A percentile compares a stretch with the other conserved stretches of the same genome.
Evolutionary conservation across 2,797 vertebrate genomes (phyloP).

Genomic region (Premnoplex brunnescens): DNA sequence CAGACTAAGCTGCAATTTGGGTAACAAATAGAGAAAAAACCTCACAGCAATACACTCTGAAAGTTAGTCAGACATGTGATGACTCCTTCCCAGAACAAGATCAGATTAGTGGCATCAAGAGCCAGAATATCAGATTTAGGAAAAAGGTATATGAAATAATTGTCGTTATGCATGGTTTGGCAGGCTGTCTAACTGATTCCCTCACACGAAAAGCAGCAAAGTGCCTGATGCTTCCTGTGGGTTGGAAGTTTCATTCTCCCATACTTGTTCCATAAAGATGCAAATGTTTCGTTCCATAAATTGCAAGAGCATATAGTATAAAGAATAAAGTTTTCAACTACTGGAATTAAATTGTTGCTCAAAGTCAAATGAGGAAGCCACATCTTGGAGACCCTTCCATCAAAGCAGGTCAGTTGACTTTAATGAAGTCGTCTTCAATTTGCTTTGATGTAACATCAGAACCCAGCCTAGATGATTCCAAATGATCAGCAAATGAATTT

Average conservation of each 20-base stretch:
- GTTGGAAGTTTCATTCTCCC: neutral
- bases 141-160: neutral
- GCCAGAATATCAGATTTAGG: neutral
- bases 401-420: constrained; percentile 30
- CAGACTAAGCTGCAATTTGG: neutral
- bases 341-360: neutral
- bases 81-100: neutral
- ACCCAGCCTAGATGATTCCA: neutral
- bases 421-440: neutral
- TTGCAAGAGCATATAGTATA: neutral
- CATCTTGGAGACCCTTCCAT: neutral
- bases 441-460: constrained; percentile 26
- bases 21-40: neutral
- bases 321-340: neutral
- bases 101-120: neutral
- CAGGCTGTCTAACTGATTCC: neutral
- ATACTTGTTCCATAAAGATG: neutral
- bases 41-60: neutral
- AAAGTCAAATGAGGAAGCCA: neutral
- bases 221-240: neutral
- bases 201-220: neutral
- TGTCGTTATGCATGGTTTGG: neutral
- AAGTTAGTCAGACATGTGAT: neutral
- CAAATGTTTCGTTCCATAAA: neutral
- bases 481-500: neutral